Percentiles rank a stretch among this genome's conserved stretches.
Conservation (phyloP, 2,113 vertebrate genomes). For the Okapia johnstoni region DNA sequence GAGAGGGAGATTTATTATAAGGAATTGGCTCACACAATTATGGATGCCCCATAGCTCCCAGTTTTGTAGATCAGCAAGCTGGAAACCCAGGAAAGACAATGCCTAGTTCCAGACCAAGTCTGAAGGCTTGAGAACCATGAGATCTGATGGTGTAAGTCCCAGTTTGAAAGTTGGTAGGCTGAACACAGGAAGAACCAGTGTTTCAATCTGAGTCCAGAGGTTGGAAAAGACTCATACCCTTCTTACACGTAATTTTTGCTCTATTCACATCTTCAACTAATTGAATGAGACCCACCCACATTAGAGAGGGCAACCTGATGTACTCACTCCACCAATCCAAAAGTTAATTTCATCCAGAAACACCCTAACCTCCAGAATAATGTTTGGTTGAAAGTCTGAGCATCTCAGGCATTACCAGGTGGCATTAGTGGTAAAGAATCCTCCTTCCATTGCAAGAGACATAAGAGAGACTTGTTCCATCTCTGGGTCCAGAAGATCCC, state of each 20-base stretch:
- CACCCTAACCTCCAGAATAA: not conserved
- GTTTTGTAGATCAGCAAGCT: not conserved
- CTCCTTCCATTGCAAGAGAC: not conserved
- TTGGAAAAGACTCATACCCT: not conserved
- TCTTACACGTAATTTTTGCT: not conserved
- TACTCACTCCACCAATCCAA: not conserved
- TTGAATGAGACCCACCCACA: not conserved
- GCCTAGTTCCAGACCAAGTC: not conserved
- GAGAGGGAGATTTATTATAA: not conserved
- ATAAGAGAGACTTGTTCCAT: not conserved
- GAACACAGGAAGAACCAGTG: not conserved
- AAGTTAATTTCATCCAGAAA: not conserved
- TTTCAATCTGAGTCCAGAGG: not conserved
- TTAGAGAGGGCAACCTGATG: not conserved
- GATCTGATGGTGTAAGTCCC: accelerated
- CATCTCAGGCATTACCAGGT: not conserved
- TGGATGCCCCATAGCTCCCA: not conserved
- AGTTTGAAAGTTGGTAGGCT: not conserved
- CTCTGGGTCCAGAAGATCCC: not conserved
- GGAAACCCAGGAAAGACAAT: not conserved
- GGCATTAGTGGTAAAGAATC: not conserved
- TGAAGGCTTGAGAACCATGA: not conserved
- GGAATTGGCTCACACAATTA: not conserved
- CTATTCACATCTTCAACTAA: not conserved
- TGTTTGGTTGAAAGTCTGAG: not conserved